These are phyloP conservation scores for Napeogenes inachia DNA, from an alignment of 2,888 invertebrate species.

Conservation along the genomic window DNA sequence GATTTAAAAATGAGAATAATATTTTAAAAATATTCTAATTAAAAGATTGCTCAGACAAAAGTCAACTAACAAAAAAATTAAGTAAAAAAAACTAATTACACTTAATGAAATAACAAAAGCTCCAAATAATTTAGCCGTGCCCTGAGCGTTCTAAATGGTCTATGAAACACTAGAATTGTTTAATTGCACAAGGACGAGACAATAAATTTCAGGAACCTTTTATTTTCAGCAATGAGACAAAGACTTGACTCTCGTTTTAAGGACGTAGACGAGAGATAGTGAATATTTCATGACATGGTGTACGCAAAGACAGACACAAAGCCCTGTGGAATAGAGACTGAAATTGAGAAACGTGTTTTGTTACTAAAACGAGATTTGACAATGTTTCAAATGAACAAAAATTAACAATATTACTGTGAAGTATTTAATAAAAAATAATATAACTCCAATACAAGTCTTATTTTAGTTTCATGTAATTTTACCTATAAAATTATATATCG, in stretches of 20 bases:
- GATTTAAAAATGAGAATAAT: not conserved
- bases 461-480: too few relatives aligned
- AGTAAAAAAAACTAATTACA: constrained; percentile 1
- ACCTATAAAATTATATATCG: too few relatives aligned
- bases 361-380: too few relatives aligned
- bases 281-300: constrained; percentile 18
- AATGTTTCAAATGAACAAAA: too few relatives aligned
- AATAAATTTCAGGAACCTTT: constrained; percentile 27
- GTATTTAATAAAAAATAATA: too few relatives aligned
- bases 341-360: not conserved
- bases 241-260: constrained; percentile 17
- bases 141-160: constrained; percentile 7
- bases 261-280: constrained; percentile 15
- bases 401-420: too few relatives aligned
- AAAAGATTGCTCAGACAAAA: constrained; percentile 3
- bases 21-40: not conserved
- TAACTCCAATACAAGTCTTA: too few relatives aligned
- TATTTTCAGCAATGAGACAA: constrained; percentile 24
- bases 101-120: constrained; percentile 9
- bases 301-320: not conserved
- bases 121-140: constrained; percentile 11
- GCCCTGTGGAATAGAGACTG: not conserved
- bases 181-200: constrained; percentile 23
- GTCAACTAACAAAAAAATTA: not conserved
- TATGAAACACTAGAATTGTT: constrained; percentile 15